Evolutionary conservation across 2,888 invertebrate species (phyloP), one percentile per base, ranked within the genome.

Genomic region (Ophonus ardosiacus): DNA sequence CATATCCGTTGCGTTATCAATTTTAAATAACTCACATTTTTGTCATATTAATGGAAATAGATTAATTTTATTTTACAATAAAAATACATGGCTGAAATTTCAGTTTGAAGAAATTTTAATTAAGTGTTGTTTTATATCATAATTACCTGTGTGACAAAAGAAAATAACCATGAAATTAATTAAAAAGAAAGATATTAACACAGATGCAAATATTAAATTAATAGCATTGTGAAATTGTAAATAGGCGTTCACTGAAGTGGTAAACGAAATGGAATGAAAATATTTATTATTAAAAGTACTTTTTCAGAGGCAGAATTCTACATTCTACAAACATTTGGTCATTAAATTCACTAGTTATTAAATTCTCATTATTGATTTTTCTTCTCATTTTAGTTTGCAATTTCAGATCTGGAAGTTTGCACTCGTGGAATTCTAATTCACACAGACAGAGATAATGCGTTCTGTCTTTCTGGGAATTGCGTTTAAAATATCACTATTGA

Each of bases 21-120:
- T 68, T 68, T 68, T 13, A 68, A 38, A 68, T 68, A 68, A 68
- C 31, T 24, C 24, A 24, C 3, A 24, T 63, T 68, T 68, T 68
- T 68, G 68, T 24, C 24, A 40, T 13, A n/a, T 38, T 31, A 68
- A 38, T 68, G 68, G 38, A 68, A 68, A 13, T 68, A 68, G 38
- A 68, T 68, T 68, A 24, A 31, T 13, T 68, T 24, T 38, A n/a
- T 31, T 65, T 65, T 65, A 7, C 7, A 24, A 63, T 1, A 38
- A 68, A 68, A 68, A 31, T 38, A 38, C 24, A 15, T 7, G 17
- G 15, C 13, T 63, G 18, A 63, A 68, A 40, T 68, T 31, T 24
- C 21, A 63, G 59, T 68, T 38, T n/a, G 38, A 4, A n/a, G 24
- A 15, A 40, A 40, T 15, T 18, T 68, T 68, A 68, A 68, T 68